Conservation (phyloP, 2,113 vertebrate genomes). For the Ceratotherium simum region DNA sequence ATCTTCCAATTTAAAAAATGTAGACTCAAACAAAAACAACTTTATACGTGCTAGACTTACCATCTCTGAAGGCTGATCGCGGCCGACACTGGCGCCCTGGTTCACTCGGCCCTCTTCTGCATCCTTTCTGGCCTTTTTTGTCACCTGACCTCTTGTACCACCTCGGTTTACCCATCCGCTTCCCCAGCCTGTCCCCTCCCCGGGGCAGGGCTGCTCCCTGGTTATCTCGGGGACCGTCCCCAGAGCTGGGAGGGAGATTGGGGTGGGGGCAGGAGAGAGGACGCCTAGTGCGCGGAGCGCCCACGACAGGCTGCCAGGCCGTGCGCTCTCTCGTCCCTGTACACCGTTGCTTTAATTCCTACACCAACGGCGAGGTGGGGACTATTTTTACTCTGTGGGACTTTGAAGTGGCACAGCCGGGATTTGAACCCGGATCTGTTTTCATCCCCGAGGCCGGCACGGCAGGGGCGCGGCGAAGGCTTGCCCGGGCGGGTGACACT, state of each 20-base stretch:
- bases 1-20: background rate
- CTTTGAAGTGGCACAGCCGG: accelerated
- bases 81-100: accelerated
- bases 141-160: no score
- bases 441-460: background rate
- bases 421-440: no score
- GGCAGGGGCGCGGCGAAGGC: background rate
- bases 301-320: accelerated
- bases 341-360: accelerated
- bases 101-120: accelerated
- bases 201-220: background rate
- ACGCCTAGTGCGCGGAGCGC: accelerated
- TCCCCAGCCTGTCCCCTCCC: background rate
- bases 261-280: background rate
- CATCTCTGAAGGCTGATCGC: accelerated
- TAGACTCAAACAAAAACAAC: no score
- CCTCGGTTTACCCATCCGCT: background rate
- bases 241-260: accelerated
- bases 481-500: no score
- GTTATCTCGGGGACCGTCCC: background rate
- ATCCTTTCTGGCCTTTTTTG: background rate
- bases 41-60: accelerated
- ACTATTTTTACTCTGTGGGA: accelerated
- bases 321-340: accelerated
- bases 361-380: accelerated